Percentiles rank a stretch among this genome's conserved stretches.
phyloP scores from a whole-genome alignment of 2,888 invertebrate species.

The Mimumesa dahlbomi region DNA sequence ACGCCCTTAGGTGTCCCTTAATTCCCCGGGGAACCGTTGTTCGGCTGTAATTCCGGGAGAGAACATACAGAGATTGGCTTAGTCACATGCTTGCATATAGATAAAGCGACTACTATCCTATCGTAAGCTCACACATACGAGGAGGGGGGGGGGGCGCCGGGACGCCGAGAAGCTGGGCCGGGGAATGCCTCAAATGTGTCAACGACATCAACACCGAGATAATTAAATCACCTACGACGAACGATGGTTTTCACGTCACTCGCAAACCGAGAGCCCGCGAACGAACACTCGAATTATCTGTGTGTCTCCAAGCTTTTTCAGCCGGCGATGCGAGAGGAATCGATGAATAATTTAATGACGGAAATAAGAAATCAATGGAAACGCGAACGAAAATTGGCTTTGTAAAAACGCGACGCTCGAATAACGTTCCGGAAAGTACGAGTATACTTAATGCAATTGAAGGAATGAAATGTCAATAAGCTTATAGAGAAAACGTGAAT shows the following conservation, averaged over 20 bases:
- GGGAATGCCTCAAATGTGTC: slow-evolving; percentile 48
- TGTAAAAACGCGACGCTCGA: too few relatives aligned
- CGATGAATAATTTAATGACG: too few relatives aligned
- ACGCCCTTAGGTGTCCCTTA: slow-evolving; percentile 63
- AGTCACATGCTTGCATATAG: slow-evolving; percentile 67
- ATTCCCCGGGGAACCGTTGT: slow-evolving; percentile 64
- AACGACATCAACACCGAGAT: slow-evolving; percentile 43
- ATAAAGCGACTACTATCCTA: slow-evolving; percentile 58
- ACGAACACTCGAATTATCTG: too few relatives aligned
- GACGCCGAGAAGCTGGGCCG: slow-evolving; percentile 24
- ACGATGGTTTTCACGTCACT: slow-evolving; percentile 31
- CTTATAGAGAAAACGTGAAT: too few relatives aligned
- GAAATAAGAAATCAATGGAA: too few relatives aligned
- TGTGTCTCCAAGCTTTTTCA: too few relatives aligned
- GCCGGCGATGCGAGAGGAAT: too few relatives aligned
- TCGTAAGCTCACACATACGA: slow-evolving; percentile 40
- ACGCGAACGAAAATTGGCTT: too few relatives aligned
- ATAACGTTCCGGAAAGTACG: too few relatives aligned
- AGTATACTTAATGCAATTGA: too few relatives aligned
- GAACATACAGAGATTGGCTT: slow-evolving; percentile 69
- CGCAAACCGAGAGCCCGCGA: too few relatives aligned
- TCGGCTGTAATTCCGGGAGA: slow-evolving; percentile 67
- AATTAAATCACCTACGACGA: slow-evolving; percentile 47
- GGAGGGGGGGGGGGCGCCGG: slow-evolving; percentile 25
- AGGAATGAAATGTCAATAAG: too few relatives aligned